Conservation (phyloP, 2,797 vertebrate species). For the Coccyzus lansbergi region DNA sequence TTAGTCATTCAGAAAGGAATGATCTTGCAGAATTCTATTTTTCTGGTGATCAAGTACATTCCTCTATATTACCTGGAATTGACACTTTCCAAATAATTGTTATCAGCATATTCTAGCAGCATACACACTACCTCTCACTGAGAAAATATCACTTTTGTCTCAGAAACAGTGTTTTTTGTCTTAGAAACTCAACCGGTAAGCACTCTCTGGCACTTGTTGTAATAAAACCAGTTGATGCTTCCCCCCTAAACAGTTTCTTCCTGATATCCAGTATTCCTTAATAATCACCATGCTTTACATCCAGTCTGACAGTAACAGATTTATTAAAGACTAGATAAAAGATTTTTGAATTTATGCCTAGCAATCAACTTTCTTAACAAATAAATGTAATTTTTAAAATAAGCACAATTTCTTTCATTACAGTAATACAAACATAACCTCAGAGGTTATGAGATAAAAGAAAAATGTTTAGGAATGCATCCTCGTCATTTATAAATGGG, state of each 20-base stretch:
- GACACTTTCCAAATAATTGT: not conserved
- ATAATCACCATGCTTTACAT: not conserved
- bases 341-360: not conserved
- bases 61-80: not conserved
- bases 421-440: not conserved
- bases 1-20: not conserved
- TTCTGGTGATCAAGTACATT: not conserved
- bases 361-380: not conserved
- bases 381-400: not conserved
- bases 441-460: not conserved
- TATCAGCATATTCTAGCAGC: not conserved
- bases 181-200: not conserved
- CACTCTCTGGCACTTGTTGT: not conserved
- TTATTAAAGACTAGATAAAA: not conserved
- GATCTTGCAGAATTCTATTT: not conserved
- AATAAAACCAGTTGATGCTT: not conserved
- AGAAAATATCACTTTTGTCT: not conserved
- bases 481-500: not conserved
- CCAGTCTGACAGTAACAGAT: not conserved
- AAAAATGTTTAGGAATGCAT: not conserved
- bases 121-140: not conserved
- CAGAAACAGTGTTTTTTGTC: not conserved
- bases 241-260: not conserved
- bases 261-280: not conserved
- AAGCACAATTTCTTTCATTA: not conserved